Percentiles rank a stretch among this genome's conserved stretches.
Evolutionary conservation across 37 sponge, comb jelly and placozoan genomes (phyloP).

Genomic region (Corticium candelabrum): DNA sequence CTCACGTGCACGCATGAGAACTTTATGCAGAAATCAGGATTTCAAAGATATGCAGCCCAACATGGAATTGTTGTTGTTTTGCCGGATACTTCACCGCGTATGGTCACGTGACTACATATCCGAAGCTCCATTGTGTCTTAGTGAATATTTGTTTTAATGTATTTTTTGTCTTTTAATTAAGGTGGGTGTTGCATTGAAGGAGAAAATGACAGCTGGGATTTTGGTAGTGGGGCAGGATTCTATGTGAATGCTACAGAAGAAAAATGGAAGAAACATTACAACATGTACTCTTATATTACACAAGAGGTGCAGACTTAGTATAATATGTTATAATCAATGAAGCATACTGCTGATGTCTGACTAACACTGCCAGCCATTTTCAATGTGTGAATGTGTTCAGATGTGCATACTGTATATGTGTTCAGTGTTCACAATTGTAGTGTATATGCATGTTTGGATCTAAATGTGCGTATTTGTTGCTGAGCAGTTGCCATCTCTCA

Average conservation of each 20-base stretch:
- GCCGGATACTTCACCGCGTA: constrained; percentile 92
- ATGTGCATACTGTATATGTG: background rate
- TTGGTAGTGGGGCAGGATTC: constrained; percentile 96
- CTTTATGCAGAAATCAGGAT: constrained; percentile 74
- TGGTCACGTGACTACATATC: no score
- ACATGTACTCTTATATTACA: constrained; percentile 93
- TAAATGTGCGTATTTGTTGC: background rate
- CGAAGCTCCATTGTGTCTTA: background rate
- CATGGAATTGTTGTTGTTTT: constrained; percentile 72
- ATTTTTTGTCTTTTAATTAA: background rate
- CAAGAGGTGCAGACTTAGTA: constrained; percentile 23
- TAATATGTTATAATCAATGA: background rate
- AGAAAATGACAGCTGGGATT: constrained; percentile 88
- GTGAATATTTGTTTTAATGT: constrained; percentile 3
- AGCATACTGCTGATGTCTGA: background rate
- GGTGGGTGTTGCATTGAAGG: constrained; percentile 87
- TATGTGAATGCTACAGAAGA: constrained; percentile 92
- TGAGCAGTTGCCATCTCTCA: constrained; percentile 52
- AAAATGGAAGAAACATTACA: constrained; percentile 96
- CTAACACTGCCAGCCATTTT: background rate
- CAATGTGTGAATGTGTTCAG: background rate
- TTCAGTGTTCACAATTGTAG: no score
- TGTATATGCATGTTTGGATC: constrained; percentile 2
- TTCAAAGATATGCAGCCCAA: constrained; percentile 75
- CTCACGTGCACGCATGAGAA: constrained; percentile 96